A percentile compares a stretch with the other conserved stretches of the same genome.
These are phyloP conservation scores for Limnephilus lunatus DNA, from an alignment of 2,888 invertebrate genomes.

Conservation along the genomic window DNA sequence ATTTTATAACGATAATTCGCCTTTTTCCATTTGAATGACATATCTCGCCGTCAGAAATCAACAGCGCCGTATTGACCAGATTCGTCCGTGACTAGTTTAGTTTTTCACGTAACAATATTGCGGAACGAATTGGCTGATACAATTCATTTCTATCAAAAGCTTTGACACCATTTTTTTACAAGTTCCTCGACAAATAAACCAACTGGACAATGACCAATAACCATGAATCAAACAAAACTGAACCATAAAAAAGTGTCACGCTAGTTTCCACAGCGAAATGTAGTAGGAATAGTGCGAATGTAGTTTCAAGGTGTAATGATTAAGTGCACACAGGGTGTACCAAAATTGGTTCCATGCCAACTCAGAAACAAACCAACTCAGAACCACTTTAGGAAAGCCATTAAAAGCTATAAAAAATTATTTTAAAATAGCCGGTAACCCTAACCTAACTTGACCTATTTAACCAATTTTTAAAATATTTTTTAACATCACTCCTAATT, in stretches of 20 bases:
- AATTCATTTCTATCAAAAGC: conserved; percentile 29
- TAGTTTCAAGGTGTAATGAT: background rate
- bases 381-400: no score
- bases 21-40: conserved; percentile 14
- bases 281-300: background rate
- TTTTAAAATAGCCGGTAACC: no score
- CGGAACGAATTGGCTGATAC: background rate
- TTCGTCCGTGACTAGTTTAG: conserved; percentile 6
- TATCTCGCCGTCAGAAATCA: background rate
- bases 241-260: conserved; percentile 9
- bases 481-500: no score
- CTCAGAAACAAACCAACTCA: no score
- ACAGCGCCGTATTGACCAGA: background rate
- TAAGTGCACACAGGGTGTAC: background rate
- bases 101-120: conserved; percentile 19
- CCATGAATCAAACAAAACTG: conserved; percentile 26
- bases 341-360: background rate
- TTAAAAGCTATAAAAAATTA: no score
- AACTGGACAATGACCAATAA: conserved; percentile 15
- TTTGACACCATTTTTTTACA: conserved; percentile 8
- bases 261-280: background rate
- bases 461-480: no score
- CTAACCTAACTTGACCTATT: no score
- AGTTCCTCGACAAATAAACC: conserved; percentile 9
- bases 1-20: background rate